These are phyloP conservation scores for Polymixis flavicincta DNA, from an alignment of 2,888 invertebrate species.

Conservation along the genomic window DNA sequence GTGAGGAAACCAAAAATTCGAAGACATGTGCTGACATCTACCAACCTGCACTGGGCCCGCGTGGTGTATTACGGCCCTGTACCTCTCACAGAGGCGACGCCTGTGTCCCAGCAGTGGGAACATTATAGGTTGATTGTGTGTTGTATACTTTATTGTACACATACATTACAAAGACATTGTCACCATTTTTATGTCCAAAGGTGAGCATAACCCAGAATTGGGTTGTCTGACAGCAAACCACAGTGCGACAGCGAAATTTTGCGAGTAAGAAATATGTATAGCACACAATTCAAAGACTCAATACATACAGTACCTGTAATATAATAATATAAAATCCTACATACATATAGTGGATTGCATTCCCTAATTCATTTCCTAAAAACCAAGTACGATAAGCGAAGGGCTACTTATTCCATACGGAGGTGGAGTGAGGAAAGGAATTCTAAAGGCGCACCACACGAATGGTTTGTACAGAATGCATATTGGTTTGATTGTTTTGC, in stretches of 20 bases:
- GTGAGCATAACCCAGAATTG: neutral
- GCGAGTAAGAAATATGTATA: neutral
- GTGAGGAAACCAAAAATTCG: no score
- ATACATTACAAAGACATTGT: neutral
- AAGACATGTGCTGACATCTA: no score
- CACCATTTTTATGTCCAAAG: neutral
- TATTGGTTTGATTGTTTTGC: conserved; percentile 14
- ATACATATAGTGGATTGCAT: neutral
- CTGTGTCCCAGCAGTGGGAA: no score
- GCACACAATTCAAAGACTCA: neutral
- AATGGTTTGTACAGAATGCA: neutral
- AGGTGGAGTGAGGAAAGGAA: neutral
- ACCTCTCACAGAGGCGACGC: no score
- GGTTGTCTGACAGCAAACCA: neutral
- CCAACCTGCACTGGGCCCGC: no score
- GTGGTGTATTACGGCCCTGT: no score
- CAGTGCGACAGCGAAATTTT: neutral
- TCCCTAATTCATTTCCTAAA: neutral
- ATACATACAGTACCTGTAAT: neutral
- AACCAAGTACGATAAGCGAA: neutral
- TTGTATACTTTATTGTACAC: neutral
- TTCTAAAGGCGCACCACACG: neutral
- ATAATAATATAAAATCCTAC: neutral
- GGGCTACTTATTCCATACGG: neutral
- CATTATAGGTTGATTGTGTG: no score